Base-by-base conservation (phyloP, 1,140 invertebrate species). In the Heliconius himera region DNA sequence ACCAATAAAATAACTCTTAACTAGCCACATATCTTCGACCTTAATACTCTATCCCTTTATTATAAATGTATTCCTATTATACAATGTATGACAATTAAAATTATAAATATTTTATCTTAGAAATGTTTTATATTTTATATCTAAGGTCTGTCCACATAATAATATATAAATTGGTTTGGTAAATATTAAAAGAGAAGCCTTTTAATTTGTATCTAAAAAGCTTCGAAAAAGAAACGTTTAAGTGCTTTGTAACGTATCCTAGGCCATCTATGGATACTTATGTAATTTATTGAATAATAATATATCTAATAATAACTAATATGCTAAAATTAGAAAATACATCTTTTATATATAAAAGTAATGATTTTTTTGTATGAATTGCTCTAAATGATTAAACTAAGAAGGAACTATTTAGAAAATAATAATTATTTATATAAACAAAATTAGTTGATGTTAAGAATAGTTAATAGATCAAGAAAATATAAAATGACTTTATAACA, bases 11-110 rank as follows among this genome's bases (percentile, higher is more conserved):
- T 83, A 83, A 78, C 79, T 83, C 49, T 66, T 76, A 77, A 70
- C 22, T 60, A 60, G 16, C 49, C 18, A 51, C 60, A 66, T 66
- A 66, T 66, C 60, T 73, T 87, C 51, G 77, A 78, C 79, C 72
- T 78, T 76, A 80, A 79, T 84, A 83, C 56, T 82, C 77, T 85
- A 84, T 84, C 84, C 78, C 79, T 88, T 88, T 91, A 85, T 78
- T 70, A 82, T 81, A 74, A 85, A 85, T 86, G 82, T 87, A 86
- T 82, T 87, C 82, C 66, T 66, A 82, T 78, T 86, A 79, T 84
- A 85, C 80, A 84, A 84, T 71, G 46, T 84, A 83, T 83, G 60
- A 29, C 9, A 66, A 66, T 66, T 66, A 5, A 29, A 18, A 66
- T 13, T 66, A 26, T 11, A 9, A 22, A 56, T 66, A 66, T 29